Conservation (phyloP, 2,888 invertebrate genomes). For the Dicyrtoma fusca region DNA sequence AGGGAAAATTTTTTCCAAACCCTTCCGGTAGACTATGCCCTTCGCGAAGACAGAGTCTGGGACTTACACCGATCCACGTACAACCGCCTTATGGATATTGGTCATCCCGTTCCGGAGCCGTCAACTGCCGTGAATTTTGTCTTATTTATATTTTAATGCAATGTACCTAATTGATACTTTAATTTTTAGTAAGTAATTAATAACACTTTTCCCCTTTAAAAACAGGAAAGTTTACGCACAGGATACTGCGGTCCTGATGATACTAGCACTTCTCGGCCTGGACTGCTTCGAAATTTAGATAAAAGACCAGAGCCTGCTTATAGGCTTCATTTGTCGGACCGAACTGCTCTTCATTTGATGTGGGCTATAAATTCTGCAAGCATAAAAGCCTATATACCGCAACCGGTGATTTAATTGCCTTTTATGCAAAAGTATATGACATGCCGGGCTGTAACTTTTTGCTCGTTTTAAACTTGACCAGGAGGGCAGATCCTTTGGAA, state of each 20-base stretch:
- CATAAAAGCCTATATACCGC: too few species aligned
- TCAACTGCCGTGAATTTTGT: conserved; percentile 44
- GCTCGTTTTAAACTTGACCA: conserved; percentile 4
- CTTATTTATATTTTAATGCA: not conserved
- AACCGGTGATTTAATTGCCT: not conserved
- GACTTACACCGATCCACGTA: conserved; percentile 50
- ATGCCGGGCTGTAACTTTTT: not conserved
- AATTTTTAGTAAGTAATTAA: not conserved
- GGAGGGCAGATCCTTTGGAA: conserved; percentile 52
- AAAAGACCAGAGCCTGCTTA: conserved; percentile 51
- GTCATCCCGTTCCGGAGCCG: conserved; percentile 49
- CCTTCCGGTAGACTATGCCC: conserved; percentile 52
- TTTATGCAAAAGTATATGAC: not conserved
- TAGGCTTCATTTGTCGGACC: conserved; percentile 49
- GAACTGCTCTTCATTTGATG: conserved; percentile 52
- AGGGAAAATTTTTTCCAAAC: conserved; percentile 52
- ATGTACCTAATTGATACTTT: not conserved
- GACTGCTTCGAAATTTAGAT: conserved; percentile 42
- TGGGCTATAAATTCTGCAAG: conserved; percentile 15
- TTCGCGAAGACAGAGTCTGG: conserved; percentile 50
- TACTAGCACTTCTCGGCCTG: conserved; percentile 39
- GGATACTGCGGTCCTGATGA: conserved; percentile 51
- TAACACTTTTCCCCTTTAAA: not conserved
- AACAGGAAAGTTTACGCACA: conserved; percentile 49
- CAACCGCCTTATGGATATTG: conserved; percentile 49